Evolutionary conservation across 2,888 invertebrate species (phyloP).

Genomic region (Nomada goodeniana): DNA sequence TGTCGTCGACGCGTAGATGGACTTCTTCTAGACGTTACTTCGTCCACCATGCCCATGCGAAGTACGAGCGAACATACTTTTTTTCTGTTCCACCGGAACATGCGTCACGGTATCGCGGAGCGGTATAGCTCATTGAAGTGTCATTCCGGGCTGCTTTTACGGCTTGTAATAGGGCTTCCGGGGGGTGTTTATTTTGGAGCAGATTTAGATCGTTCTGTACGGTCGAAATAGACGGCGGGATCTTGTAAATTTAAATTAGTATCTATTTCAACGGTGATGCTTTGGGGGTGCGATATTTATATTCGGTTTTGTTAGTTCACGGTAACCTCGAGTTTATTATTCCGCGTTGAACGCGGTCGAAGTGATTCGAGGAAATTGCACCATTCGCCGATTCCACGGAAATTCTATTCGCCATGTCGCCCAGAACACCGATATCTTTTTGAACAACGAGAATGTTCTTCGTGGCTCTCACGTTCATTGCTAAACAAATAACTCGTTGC

Average conservation of each 20-base stretch:
- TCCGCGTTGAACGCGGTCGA: not conserved
- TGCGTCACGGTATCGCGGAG: not conserved
- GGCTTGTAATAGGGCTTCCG: not conserved
- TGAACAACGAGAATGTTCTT: no score
- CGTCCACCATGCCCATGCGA: not conserved
- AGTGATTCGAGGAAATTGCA: not conserved
- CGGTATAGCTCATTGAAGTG: not conserved
- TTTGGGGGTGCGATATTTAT: not conserved
- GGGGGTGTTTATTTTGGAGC: not conserved
- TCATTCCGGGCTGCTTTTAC: not conserved
- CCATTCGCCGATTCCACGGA: not conserved
- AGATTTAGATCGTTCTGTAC: not conserved
- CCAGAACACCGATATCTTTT: no score
- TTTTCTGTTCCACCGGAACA: not conserved
- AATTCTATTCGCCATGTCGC: not conserved
- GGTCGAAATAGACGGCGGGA: not conserved
- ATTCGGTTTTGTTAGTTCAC: not conserved
- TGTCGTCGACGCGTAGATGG: conserved; percentile 32
- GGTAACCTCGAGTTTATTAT: not conserved
- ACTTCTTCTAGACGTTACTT: conserved; percentile 29
- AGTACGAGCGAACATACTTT: not conserved
- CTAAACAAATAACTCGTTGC: no score
- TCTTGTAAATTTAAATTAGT: no score
- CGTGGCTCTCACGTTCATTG: no score
- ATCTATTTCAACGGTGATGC: no score